Evolutionary conservation across 2,113 vertebrate species (phyloP).

Genomic region (Octodon degus): DNA sequence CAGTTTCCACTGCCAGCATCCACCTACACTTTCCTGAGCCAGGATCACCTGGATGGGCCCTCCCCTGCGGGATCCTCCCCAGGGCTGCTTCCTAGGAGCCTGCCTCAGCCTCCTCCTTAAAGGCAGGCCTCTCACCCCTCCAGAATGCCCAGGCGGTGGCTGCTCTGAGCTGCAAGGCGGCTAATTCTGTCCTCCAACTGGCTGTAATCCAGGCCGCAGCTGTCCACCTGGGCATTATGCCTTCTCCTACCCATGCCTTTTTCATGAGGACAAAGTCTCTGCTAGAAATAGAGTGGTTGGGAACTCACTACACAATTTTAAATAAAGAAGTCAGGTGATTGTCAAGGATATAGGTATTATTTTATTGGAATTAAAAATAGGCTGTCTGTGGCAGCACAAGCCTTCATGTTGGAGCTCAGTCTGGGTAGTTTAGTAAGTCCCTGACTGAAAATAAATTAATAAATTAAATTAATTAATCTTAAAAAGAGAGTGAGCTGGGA

Average conservation of each 20-base stretch:
- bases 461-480: too few species aligned
- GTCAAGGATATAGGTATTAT: not conserved
- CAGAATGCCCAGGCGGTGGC: not conserved
- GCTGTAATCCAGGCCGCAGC: not conserved
- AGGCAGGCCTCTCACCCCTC: not conserved
- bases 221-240: not conserved
- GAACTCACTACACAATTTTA: not conserved
- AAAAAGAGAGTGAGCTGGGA: not conserved
- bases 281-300: not conserved
- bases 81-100: not conserved
- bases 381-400: not conserved
- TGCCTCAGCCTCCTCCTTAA: not conserved
- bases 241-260: accelerated
- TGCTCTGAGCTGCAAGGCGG: not conserved
- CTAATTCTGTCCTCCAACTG: too few species aligned
- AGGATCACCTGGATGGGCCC: accelerated
- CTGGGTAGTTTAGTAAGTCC: not conserved
- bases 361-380: constrained; percentile 17
- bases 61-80: too few species aligned
- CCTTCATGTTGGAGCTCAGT: not conserved
- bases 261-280: accelerated
- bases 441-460: not conserved
- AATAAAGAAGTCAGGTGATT: not conserved
- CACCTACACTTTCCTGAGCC: not conserved
- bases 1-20: too few species aligned